These are phyloP conservation scores for Shargacucullia verbasci DNA, from an alignment of 2,888 invertebrate species.

Conservation along the genomic window DNA sequence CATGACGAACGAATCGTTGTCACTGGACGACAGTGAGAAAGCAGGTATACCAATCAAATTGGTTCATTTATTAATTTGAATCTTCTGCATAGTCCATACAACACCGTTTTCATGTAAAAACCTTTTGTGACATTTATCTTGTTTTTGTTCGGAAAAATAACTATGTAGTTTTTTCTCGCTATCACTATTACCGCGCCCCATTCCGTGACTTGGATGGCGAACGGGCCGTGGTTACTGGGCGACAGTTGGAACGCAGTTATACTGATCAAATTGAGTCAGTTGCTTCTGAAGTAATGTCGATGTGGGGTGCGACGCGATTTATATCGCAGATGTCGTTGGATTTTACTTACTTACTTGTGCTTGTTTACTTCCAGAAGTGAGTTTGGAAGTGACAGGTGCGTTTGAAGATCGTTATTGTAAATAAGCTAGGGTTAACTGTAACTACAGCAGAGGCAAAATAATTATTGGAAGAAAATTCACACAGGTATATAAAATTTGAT, in stretches of 20 bases:
- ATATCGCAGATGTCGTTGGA: conserved; percentile 40
- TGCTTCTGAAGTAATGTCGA: conserved; percentile 67
- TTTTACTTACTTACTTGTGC: conserved; percentile 12
- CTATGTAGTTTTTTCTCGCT: conserved; percentile 47
- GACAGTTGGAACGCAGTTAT: conserved; percentile 84
- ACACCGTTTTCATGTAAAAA: too few relatives aligned
- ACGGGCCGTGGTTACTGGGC: conserved; percentile 70
- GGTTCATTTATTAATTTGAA: conserved; percentile 70
- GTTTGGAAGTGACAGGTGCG: conserved; percentile 19
- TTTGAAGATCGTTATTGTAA: conserved; percentile 8
- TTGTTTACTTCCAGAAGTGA: conserved; percentile 16
- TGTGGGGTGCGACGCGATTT: conserved; percentile 57
- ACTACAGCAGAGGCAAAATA: background rate
- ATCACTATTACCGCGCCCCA: conserved; percentile 51
- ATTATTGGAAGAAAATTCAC: too few relatives aligned
- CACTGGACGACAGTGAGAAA: conserved; percentile 76
- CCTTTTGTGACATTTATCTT: background rate
- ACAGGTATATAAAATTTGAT: too few relatives aligned
- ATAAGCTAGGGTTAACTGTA: background rate
- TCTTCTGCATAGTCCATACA: background rate
- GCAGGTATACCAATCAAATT: conserved; percentile 87
- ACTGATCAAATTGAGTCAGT: conserved; percentile 86
- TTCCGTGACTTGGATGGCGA: conserved; percentile 82
- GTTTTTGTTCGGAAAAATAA: too few relatives aligned
- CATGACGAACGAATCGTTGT: conserved; percentile 75